Conservation (phyloP, 2,888 invertebrate genomes). For the Leistus spinibarbis region DNA sequence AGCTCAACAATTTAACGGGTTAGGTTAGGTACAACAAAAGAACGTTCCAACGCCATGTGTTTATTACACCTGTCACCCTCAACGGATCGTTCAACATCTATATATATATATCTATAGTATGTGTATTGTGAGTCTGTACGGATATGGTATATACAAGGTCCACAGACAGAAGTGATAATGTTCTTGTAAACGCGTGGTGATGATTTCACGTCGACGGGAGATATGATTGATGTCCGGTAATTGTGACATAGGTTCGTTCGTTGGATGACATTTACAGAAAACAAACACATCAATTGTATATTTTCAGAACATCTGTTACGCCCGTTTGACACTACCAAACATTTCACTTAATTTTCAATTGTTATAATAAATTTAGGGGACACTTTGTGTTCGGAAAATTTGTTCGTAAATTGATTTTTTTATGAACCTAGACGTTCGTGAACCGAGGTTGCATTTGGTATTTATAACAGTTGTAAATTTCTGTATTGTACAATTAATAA, state of each 20-base stretch:
- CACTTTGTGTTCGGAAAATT: no score
- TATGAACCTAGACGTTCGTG: no score
- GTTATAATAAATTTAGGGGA: not conserved
- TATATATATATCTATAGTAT: no score
- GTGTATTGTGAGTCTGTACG: not conserved
- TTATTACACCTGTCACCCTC: constrained; percentile 30
- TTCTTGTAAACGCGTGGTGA: constrained; percentile 27
- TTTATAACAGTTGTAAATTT: no score
- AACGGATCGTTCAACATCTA: constrained; percentile 12
- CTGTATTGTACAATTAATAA: no score
- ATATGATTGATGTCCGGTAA: constrained; percentile 26
- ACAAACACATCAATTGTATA: not conserved
- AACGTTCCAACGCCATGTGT: constrained; percentile 17
- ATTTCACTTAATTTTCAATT: not conserved
- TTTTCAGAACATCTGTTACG: not conserved
- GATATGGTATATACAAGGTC: not conserved
- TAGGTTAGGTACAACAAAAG: constrained; percentile 25
- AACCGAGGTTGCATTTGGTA: no score
- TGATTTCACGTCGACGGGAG: constrained; percentile 7
- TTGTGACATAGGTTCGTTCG: not conserved
- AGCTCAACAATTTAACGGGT: no score
- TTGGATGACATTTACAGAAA: not conserved
- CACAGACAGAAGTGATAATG: constrained; percentile 13
- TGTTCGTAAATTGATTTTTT: no score
- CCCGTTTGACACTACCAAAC: not conserved